Conservation (phyloP, 1,140 invertebrate genomes). For the Archivesica marissinica region DNA sequence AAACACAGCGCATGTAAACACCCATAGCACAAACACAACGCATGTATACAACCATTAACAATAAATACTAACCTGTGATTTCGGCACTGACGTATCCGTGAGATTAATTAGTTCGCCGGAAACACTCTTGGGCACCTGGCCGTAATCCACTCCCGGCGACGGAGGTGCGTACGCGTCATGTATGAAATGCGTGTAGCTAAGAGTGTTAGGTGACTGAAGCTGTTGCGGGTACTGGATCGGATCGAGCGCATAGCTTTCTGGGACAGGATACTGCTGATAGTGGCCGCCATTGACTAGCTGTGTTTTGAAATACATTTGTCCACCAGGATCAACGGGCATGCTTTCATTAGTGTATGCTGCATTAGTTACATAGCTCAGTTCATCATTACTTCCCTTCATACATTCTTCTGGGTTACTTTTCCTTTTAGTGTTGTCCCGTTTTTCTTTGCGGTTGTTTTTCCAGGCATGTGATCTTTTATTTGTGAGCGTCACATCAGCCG, state of each 20-base stretch:
- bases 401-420: neutral
- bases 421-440: neutral
- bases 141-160: neutral
- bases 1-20: too few relatives aligned
- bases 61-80: neutral
- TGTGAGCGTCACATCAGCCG: neutral
- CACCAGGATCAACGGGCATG: neutral
- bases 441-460: slow-evolving; percentile 14
- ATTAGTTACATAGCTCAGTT: neutral
- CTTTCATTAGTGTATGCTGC: neutral
- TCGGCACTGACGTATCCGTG: neutral
- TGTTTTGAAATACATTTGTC: neutral
- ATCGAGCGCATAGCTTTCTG: neutral
- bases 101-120: neutral
- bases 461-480: neutral
- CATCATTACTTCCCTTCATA: neutral
- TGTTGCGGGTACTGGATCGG: neutral
- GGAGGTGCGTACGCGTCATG: slow-evolving; percentile 17
- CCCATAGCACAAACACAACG: too few relatives aligned
- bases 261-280: neutral
- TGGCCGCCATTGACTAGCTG: neutral
- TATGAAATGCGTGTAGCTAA: neutral
- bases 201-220: neutral
- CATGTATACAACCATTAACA: too few relatives aligned
- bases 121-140: neutral